Evolutionary conservation across 2,113 vertebrate species (phyloP).

Genomic region (Riparia riparia): DNA sequence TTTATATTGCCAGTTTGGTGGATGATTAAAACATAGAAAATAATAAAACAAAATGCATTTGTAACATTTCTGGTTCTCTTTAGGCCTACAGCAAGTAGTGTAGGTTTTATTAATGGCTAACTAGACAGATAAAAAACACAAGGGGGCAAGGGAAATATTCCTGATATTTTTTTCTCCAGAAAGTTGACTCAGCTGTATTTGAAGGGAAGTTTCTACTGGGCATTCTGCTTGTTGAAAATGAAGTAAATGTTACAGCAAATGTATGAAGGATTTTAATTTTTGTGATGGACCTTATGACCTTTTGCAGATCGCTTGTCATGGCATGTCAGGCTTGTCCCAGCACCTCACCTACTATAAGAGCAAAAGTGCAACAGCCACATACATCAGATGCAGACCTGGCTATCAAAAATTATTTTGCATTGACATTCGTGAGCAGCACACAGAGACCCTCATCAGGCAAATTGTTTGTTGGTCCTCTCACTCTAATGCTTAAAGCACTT

Average conservation of each 20-base stretch:
- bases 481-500: neutral
- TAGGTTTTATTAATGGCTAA: neutral
- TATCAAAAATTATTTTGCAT: neutral
- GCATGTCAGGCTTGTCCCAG: neutral
- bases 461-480: neutral
- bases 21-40: neutral
- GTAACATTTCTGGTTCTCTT: neutral
- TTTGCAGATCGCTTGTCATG: fast-evolving
- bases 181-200: neutral
- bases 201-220: neutral
- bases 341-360: neutral
- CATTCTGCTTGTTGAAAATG: neutral
- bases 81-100: neutral
- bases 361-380: neutral
- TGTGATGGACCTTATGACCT: neutral
- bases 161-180: neutral
- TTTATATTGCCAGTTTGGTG: neutral
- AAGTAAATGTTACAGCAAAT: neutral
- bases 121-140: neutral
- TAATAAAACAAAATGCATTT: neutral
- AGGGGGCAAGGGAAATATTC: neutral
- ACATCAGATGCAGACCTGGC: neutral
- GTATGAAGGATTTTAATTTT: neutral
- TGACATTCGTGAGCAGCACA: neutral
- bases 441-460: neutral